Percentiles rank a stretch among this genome's conserved stretches.
Evolutionary conservation across 2,797 vertebrate species (phyloP).

Genomic region (Thripadectes ignobilis): DNA sequence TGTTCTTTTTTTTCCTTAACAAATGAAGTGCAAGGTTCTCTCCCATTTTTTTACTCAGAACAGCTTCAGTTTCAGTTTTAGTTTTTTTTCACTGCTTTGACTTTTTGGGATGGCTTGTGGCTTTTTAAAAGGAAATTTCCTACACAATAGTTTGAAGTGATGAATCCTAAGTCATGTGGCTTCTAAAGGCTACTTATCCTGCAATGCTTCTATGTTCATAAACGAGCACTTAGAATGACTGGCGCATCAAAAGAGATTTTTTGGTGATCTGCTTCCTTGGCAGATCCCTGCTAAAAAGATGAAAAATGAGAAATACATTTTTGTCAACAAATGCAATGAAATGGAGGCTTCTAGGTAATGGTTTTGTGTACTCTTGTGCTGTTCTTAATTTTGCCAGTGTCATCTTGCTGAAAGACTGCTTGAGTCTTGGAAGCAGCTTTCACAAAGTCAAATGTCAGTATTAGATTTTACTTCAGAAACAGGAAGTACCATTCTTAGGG

Average conservation of each 20-base stretch:
- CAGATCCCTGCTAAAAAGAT: not conserved
- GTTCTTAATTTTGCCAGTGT: not conserved
- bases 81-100: not conserved
- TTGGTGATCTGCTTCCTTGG: not conserved
- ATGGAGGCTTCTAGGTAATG: not conserved
- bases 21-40: not conserved
- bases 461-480: slow-evolving; percentile 16
- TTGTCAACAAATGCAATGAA: not conserved
- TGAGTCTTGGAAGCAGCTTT: slow-evolving; percentile 12
- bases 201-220: not conserved
- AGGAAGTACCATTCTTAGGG: not conserved
- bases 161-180: not conserved
- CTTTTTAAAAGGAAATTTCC: not conserved
- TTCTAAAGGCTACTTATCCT: not conserved
- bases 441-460: not conserved
- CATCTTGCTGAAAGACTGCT: not conserved
- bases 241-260: not conserved
- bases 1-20: not conserved
- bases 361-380: not conserved
- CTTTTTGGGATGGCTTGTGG: not conserved
- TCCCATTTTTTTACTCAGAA: not conserved
- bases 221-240: not conserved
- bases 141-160: not conserved
- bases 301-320: not conserved
- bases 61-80: not conserved